These are phyloP conservation scores for Perithous albicinctus DNA, from an alignment of 2,888 invertebrate genomes.

Conservation along the genomic window DNA sequence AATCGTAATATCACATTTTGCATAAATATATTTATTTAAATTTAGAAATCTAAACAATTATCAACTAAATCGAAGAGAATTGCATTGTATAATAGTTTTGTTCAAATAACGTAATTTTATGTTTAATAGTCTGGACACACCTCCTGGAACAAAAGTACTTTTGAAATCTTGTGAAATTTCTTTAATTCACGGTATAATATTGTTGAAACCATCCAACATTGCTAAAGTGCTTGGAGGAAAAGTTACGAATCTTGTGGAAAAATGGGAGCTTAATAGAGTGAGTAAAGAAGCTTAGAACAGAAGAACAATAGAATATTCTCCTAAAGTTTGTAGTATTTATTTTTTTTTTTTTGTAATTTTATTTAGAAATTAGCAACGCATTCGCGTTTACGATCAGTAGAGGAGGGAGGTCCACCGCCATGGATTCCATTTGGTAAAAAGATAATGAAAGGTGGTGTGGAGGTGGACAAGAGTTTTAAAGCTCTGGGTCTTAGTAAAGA, in stretches of 20 bases:
- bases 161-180: slow-evolving; percentile 86
- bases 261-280: slow-evolving; percentile 91
- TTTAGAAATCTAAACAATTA: too few species aligned
- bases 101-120: slow-evolving; percentile 16
- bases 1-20: too few species aligned
- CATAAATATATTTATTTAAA: too few species aligned
- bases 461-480: slow-evolving; percentile 90
- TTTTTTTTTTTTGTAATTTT: slow-evolving; percentile 30
- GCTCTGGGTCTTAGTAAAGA: slow-evolving; percentile 88
- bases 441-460: slow-evolving; percentile 86
- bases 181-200: slow-evolving; percentile 90
- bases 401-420: slow-evolving; percentile 93
- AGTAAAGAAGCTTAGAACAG: slow-evolving; percentile 44
- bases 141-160: slow-evolving; percentile 94
- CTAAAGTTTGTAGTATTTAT: background rate
- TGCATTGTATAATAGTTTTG: too few species aligned
- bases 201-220: slow-evolving; percentile 89
- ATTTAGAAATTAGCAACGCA: slow-evolving; percentile 82
- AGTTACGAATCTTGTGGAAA: slow-evolving; percentile 93
- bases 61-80: too few species aligned
- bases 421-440: slow-evolving; percentile 97
- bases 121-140: slow-evolving; percentile 89
- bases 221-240: slow-evolving; percentile 92
- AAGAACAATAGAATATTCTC: background rate
- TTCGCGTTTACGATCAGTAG: slow-evolving; percentile 86